Evolutionary conservation across 2,888 invertebrate genomes (phyloP), one percentile per base, ranked within the genome.

Genomic region (Ectemnius cavifrons): DNA sequence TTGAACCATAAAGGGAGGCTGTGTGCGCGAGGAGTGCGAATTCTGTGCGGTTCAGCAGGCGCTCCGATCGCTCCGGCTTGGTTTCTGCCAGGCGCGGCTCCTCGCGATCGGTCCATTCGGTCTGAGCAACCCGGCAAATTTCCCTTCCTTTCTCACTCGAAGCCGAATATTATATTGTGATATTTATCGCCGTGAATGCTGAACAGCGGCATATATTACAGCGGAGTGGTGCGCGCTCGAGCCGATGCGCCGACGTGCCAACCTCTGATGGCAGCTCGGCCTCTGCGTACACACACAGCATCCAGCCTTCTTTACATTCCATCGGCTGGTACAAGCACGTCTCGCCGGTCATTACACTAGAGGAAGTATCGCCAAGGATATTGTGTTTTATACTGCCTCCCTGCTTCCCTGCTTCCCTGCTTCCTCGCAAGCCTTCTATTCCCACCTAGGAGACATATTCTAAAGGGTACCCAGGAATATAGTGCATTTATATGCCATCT

Each of bases 131-230:
- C 23, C 23, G 23, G 23, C 23, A 23, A 23, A 23, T 23, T 23
- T 23, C 69, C 69, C 73, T 64, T 56, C 20, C 52, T 62, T 52
- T 16, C 49, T n/a, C 59, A 57, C 23, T 23, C 3, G 3, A 6
- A 16, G 45, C 60, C 70, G 76, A 68, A 76, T 81, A 81, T 81
- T 81, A 76, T 79, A 72, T 76, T 71, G 81, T 81, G 73, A 81
- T 81, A 81, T 81, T 81, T 81, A 81, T 81, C 68, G 67, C 64
- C 76, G 66, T 60, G 81, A 71, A 74, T 52, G 68, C 63, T 71
- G 73, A 79, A 71, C 70, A 59, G 64, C 67, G 67, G 67, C 79
- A 59, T 81, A 81, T 75, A 81, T 80, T 80, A 80, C 62, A 61
- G 23, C 61, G 52, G 76, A 69, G 61, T 46, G 37, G 37, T 11